Conservation (phyloP, 2,113 vertebrate genomes). For the Caloenas nicobarica region DNA sequence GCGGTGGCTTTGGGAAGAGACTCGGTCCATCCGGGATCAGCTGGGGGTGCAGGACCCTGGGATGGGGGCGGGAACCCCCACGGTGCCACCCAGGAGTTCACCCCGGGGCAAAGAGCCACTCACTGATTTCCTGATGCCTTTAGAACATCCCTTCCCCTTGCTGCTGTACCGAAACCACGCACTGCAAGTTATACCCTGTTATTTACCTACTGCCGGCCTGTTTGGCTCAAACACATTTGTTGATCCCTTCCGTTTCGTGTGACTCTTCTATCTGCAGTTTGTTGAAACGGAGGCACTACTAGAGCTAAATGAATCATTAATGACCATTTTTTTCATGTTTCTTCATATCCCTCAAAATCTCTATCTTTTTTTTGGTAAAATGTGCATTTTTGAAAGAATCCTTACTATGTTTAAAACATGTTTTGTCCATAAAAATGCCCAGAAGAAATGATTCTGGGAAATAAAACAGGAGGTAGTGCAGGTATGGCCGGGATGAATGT, state of each 20-base stretch:
- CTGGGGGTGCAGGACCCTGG: not conserved
- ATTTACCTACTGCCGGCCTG: not conserved
- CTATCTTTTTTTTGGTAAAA: not conserved
- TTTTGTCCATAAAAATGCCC: not conserved
- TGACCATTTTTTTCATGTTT: not conserved
- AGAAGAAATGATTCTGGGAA: not conserved
- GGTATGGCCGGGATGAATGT: accelerated
- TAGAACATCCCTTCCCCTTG: not conserved
- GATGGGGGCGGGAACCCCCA: no score
- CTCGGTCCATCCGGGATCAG: not conserved
- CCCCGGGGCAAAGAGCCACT: not conserved
- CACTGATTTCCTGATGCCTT: not conserved
- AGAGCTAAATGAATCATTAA: not conserved
- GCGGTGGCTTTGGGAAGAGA: not conserved
- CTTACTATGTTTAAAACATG: not conserved
- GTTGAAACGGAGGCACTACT: not conserved
- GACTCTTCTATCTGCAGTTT: not conserved
- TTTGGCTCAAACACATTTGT: not conserved
- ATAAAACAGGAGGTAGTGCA: not conserved
- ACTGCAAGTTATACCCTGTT: not conserved
- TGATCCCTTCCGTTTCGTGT: not conserved
- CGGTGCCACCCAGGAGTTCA: accelerated
- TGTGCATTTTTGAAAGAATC: not conserved
- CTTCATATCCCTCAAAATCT: not conserved
- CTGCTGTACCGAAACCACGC: not conserved